These are phyloP conservation scores for Cotesia congregata DNA, from an alignment of 2,888 invertebrate species.

Conservation along the genomic window DNA sequence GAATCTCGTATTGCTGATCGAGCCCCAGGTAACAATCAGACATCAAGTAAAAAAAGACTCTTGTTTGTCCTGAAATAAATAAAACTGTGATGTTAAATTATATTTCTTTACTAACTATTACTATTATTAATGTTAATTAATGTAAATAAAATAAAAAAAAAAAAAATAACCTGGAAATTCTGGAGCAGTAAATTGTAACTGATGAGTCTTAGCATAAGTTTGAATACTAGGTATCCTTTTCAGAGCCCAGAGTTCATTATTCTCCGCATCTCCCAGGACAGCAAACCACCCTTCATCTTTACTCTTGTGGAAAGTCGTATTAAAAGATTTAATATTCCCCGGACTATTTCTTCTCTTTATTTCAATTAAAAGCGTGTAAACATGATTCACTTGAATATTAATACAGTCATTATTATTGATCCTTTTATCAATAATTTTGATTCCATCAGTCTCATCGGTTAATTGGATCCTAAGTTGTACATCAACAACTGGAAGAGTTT, in stretches of 20 bases:
- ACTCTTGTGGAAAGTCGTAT: slow-evolving; percentile 90
- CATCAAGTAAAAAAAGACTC: slow-evolving; percentile 86
- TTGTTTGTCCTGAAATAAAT: slow-evolving; percentile 77
- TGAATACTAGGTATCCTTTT: slow-evolving; percentile 78
- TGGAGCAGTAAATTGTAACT: slow-evolving; percentile 78
- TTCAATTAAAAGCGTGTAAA: slow-evolving; percentile 79
- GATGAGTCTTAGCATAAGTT: slow-evolving; percentile 71
- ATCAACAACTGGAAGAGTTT: slow-evolving; percentile 63
- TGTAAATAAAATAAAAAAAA: slow-evolving; percentile 11
- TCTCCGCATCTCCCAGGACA: slow-evolving; percentile 81
- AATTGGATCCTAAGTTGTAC: slow-evolving; percentile 58
- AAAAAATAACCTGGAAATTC: slow-evolving; percentile 68
- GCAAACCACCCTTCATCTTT: slow-evolving; percentile 98
- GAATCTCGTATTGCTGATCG: slow-evolving; percentile 87
- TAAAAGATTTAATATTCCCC: slow-evolving; percentile 79
- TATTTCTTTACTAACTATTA: slow-evolving; percentile 18
- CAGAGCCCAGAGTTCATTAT: slow-evolving; percentile 83
- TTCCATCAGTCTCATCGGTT: slow-evolving; percentile 33
- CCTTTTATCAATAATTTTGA: slow-evolving; percentile 47
- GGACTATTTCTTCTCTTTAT: slow-evolving; percentile 73
- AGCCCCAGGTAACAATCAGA: slow-evolving; percentile 94
- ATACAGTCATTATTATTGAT: slow-evolving; percentile 46
- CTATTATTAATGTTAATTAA: slow-evolving; percentile 5
- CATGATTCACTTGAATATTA: slow-evolving; percentile 68
- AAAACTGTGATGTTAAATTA: slow-evolving; percentile 43